phyloP scores from a whole-genome alignment of 2,888 invertebrate genomes.

The Polyploca ridens region DNA sequence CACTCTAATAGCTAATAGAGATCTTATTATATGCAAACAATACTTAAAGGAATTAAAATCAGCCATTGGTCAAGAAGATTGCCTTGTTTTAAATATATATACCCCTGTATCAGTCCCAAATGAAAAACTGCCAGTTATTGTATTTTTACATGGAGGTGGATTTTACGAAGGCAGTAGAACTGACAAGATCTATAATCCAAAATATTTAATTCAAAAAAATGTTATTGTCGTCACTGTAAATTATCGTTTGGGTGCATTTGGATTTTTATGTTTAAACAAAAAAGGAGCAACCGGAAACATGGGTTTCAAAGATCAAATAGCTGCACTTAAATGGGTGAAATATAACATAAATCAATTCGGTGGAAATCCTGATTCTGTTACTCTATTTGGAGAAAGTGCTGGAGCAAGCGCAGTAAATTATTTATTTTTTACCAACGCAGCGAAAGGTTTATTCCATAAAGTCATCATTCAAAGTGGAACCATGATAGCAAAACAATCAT shows the following conservation, averaged over 20 bases:
- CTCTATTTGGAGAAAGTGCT: slow-evolving; percentile 58
- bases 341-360: slow-evolving; percentile 55
- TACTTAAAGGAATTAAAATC: slow-evolving; percentile 22
- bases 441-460: slow-evolving; percentile 51
- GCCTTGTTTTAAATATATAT: slow-evolving; percentile 55
- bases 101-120: slow-evolving; percentile 60
- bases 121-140: slow-evolving; percentile 47
- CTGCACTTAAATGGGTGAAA: slow-evolving; percentile 56
- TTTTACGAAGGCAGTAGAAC: slow-evolving; percentile 49
- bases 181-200: slow-evolving; percentile 47
- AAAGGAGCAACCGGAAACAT: slow-evolving; percentile 55
- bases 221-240: slow-evolving; percentile 57
- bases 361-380: slow-evolving; percentile 55
- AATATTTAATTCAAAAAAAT: slow-evolving; percentile 46
- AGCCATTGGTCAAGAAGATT: slow-evolving; percentile 49
- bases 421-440: slow-evolving; percentile 45
- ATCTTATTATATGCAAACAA: slow-evolving; percentile 40
- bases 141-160: slow-evolving; percentile 55
- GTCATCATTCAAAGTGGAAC: slow-evolving; percentile 55
- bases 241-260: slow-evolving; percentile 57
- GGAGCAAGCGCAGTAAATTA: slow-evolving; percentile 47
- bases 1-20: slow-evolving; percentile 34
- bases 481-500: slow-evolving; percentile 37
- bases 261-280: slow-evolving; percentile 54
- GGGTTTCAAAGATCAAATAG: slow-evolving; percentile 58